Base-by-base conservation (phyloP, 2,888 invertebrate species). In the Clistopyga incitator region DNA sequence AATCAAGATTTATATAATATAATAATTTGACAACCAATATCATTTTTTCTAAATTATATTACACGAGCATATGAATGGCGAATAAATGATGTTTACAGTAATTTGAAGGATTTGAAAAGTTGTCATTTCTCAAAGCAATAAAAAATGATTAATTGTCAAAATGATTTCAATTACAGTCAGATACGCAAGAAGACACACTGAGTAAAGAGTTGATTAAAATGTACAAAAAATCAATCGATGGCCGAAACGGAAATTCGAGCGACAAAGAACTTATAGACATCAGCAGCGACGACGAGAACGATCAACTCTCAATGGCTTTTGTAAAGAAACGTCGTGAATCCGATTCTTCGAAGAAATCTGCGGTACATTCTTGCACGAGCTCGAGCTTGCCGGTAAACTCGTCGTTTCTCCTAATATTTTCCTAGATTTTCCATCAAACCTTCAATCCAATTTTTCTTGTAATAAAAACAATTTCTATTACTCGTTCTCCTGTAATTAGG, bases 191-290 rank as follows among this genome's bases (percentile, higher is more conserved):
- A 89, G 89, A 90, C 59, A 74, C 89, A n/a, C 75, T 94, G 86
- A 93, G 93, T 76, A 93, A 92, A 70, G 93, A 94, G 79, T 85
- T 94, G 29, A 85, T 94, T 18, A 94, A 94, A 80, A 91, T 95
- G 88, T 95, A 95, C 87, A 94, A 93, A 68, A 94, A 92, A 68
- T 47, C 56, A 0, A 87, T 88, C 3, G 85, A 87, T 56, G 89
- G 88, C 78, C 89, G 90, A 77, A 92, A 92, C 87, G 92, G 91
- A 18, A 93, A 93, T 81, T 92, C 94, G 2, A 95, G 95, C 15
- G 96, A 96, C 88, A 95, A 95, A 88, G 97, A 97, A 91, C 93
- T 97, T 74, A 95, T 97, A 88, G 97, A 97, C 90, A 97, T 97
- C 86, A 97, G 97, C 90, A 97, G 96, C 91, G 97, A 96, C 89